These are phyloP conservation scores for Girardinichthys multiradiatus DNA, from an alignment of 2,113 vertebrate genomes.

Conservation along the genomic window DNA sequence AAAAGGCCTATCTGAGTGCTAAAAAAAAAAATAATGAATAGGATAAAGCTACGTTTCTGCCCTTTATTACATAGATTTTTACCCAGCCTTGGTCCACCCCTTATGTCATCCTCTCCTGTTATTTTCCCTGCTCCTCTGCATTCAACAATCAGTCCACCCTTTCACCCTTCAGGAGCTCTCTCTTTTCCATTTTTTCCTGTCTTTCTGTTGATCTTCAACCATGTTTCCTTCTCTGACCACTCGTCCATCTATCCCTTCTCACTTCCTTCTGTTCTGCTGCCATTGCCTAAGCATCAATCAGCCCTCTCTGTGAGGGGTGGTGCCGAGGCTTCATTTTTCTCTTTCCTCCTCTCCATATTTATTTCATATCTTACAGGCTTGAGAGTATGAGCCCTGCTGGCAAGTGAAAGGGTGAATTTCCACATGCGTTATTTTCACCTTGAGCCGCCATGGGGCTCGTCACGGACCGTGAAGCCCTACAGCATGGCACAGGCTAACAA, in stretches of 20 bases:
- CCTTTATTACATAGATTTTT: not conserved
- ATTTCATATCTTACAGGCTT: constrained; percentile 70
- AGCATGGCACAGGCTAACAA: not conserved
- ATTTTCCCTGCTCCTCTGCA: not conserved
- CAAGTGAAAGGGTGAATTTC: constrained; percentile 78
- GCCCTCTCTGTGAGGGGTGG: constrained; percentile 24
- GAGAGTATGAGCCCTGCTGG: constrained; percentile 50
- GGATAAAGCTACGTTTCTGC: not conserved
- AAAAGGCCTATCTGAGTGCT: too few species aligned
- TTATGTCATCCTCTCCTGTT: not conserved
- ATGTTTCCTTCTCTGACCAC: constrained; percentile 9
- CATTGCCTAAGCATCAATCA: constrained; percentile 39
- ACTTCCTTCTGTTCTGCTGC: constrained; percentile 8
- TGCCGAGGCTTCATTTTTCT: constrained; percentile 60
- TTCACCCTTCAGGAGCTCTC: constrained; percentile 7
- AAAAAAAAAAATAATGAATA: too few species aligned
- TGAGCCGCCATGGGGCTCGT: constrained; percentile 35
- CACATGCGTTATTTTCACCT: constrained; percentile 74
- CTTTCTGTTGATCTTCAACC: too few species aligned
- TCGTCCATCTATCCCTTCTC: not conserved
- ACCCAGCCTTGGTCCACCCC: not conserved
- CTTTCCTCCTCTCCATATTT: constrained; percentile 65
- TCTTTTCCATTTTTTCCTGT: not conserved
- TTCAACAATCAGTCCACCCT: not conserved
- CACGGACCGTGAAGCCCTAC: constrained; percentile 10